Evolutionary conservation across 1,140 invertebrate genomes (phyloP).

Genomic region (Palaemon carinicauda): DNA sequence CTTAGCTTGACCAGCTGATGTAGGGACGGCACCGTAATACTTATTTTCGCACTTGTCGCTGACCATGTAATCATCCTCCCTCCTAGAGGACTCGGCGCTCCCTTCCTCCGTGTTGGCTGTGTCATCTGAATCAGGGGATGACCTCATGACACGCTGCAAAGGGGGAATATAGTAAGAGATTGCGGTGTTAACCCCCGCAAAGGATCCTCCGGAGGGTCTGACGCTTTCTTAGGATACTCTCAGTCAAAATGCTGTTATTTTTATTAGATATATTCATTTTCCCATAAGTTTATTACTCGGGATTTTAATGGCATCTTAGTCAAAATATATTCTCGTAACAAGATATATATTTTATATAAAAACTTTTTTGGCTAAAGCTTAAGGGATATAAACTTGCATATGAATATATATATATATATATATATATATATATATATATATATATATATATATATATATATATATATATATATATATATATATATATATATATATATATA

Average conservation of each 20-base stretch:
- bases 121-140: conserved; percentile 79
- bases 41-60: conserved; percentile 84
- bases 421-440: not conserved
- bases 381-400: not conserved
- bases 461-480: not conserved
- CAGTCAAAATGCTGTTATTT: no score
- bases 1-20: conserved; percentile 55
- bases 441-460: not conserved
- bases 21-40: conserved; percentile 76
- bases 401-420: not conserved
- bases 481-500: conserved; percentile 15
- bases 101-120: conserved; percentile 60
- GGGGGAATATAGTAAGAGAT: not conserved
- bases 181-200: no score
- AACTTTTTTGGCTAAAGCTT: not conserved
- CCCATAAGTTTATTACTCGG: not conserved
- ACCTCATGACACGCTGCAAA: conserved; percentile 55
- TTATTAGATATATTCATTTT: not conserved
- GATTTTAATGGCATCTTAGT: not conserved
- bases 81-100: conserved; percentile 74
- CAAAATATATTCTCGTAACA: not conserved
- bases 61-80: conserved; percentile 88
- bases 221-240: no score
- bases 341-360: not conserved
- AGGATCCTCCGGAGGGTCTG: no score